phyloP scores from a whole-genome alignment of 2,888 invertebrate genomes.

The Ernsta delagoae region DNA sequence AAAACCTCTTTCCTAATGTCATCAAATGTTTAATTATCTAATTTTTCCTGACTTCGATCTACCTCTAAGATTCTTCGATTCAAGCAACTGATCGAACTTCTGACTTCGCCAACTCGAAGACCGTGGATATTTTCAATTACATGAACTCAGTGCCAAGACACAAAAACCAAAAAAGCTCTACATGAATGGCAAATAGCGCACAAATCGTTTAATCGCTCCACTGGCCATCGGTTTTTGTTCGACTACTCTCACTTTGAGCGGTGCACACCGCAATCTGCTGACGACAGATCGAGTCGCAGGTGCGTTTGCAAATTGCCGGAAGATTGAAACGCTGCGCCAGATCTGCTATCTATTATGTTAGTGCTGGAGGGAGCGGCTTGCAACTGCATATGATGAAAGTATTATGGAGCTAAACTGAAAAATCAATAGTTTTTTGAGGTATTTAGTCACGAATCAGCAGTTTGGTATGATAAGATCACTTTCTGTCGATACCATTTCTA shows the following conservation, averaged over 20 bases:
- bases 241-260: not conserved
- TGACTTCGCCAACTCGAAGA: no score
- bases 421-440: no score
- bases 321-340: conserved; percentile 35
- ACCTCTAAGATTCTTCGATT: no score
- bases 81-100: no score
- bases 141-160: not conserved
- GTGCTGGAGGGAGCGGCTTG: not conserved
- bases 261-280: conserved; percentile 35
- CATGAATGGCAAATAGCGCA: not conserved
- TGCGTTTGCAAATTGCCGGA: conserved; percentile 38
- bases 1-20: no score
- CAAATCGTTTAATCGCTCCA: conserved; percentile 1
- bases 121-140: not conserved
- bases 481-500: no score
- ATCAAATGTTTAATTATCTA: no score
- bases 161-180: not conserved
- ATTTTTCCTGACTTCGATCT: no score
- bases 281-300: conserved; percentile 28
- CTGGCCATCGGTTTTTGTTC: conserved; percentile 1
- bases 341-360: conserved; percentile 15
- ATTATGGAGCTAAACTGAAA: no score
- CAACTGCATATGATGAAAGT: no score
- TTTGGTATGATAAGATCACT: no score
- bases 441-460: no score